Percentiles rank a stretch among this genome's conserved stretches.
phyloP scores from a whole-genome alignment of 2,888 invertebrate species.

The Metallyticus violacea region DNA sequence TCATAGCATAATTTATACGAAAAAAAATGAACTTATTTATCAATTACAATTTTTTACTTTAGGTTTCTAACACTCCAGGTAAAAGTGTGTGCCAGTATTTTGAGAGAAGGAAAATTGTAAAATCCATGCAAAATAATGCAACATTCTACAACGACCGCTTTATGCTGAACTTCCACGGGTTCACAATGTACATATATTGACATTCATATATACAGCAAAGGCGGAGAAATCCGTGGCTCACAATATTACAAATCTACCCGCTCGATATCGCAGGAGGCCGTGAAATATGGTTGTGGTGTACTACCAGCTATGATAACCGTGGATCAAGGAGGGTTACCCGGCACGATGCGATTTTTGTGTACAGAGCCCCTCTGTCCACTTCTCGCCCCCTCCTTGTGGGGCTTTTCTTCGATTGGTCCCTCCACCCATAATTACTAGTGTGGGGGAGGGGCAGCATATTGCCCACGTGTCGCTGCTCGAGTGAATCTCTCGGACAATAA shows the following conservation, averaged over 20 bases:
- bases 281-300: neutral
- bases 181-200: neutral
- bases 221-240: neutral
- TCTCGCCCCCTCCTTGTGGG: neutral
- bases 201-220: neutral
- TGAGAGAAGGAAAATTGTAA: neutral
- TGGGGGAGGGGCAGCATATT: neutral
- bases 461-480: neutral
- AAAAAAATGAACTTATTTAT: too few species aligned
- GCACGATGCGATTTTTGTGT: neutral
- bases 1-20: too few species aligned
- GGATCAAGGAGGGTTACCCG: neutral
- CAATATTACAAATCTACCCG: neutral
- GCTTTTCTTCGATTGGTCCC: neutral
- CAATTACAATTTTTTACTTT: too few species aligned
- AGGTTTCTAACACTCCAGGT: too few species aligned
- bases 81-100: neutral
- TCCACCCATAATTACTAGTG: neutral
- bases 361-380: neutral
- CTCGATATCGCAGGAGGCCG: neutral
- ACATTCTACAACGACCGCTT: neutral
- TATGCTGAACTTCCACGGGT: neutral
- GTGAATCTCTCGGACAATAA: neutral
- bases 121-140: neutral
- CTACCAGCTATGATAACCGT: neutral